A percentile compares a stretch with the other conserved stretches of the same genome.
Conservation (phyloP, 1,140 invertebrate genomes). For the Drosophila obscura region DNA sequence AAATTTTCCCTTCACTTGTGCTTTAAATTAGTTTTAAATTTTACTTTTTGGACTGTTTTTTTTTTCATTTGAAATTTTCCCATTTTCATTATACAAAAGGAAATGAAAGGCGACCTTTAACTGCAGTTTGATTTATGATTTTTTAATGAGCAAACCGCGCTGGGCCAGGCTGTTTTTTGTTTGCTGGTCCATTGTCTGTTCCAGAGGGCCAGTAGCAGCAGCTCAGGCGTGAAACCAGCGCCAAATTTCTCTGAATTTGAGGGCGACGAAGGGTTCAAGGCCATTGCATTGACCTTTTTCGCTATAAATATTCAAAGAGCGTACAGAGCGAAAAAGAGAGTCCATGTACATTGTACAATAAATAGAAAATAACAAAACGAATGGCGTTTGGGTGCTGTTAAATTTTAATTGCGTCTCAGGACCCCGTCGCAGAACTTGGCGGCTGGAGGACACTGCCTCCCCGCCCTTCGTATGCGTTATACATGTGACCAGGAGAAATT, state of each 20-base stretch:
- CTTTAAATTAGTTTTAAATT: slow-evolving; percentile 45
- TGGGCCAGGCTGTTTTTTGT: slow-evolving; percentile 10
- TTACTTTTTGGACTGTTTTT: slow-evolving; percentile 28
- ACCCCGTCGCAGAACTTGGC: not conserved
- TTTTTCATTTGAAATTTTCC: slow-evolving; percentile 20
- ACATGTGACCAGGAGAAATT: slow-evolving; percentile 42
- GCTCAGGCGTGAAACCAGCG: slow-evolving; percentile 38
- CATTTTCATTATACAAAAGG: slow-evolving; percentile 53
- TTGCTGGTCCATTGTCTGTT: slow-evolving; percentile 16
- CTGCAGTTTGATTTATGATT: slow-evolving; percentile 72
- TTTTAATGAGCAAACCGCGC: slow-evolving; percentile 65
- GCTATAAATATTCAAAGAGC: slow-evolving; percentile 53
- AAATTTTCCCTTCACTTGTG: slow-evolving; percentile 22
- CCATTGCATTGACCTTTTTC: slow-evolving; percentile 53
- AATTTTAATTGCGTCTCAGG: slow-evolving; percentile 71
- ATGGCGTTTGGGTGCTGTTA: slow-evolving; percentile 51
- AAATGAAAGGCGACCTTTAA: slow-evolving; percentile 4
- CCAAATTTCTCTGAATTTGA: slow-evolving; percentile 17
- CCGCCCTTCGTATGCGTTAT: slow-evolving; percentile 51
- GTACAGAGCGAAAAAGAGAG: slow-evolving; percentile 10
- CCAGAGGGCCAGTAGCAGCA: slow-evolving; percentile 4
- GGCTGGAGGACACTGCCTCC: slow-evolving; percentile 4
- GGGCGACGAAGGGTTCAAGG: slow-evolving; percentile 55
- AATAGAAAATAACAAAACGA: slow-evolving; percentile 38
- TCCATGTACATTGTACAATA: slow-evolving; percentile 1